Percentiles rank a stretch among this genome's conserved stretches.
Conservation (phyloP, 2,797 vertebrate species). For the Caiman crocodilus region DNA sequence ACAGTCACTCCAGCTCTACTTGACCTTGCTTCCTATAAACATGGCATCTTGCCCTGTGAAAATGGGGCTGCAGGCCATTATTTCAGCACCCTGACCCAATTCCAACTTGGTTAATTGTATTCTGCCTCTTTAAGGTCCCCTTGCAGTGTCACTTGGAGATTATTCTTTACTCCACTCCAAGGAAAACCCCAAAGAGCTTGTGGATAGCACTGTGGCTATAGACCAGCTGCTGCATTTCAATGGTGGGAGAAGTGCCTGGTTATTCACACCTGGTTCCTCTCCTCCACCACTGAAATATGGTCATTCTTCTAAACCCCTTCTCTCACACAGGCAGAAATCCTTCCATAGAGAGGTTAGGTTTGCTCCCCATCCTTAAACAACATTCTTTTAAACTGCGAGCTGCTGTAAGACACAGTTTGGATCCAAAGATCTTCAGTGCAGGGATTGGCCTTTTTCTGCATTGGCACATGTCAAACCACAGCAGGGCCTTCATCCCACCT, state of each 20-base stretch:
- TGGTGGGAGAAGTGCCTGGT: neutral
- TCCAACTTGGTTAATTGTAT: neutral
- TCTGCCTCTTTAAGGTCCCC: neutral
- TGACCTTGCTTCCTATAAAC: neutral
- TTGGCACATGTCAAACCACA: too few species aligned
- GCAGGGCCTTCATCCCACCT: too few species aligned
- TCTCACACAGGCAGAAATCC: neutral
- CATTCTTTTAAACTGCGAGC: neutral
- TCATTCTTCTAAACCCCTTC: neutral
- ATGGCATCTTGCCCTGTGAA: neutral
- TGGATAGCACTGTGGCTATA: neutral
- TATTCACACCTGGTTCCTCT: neutral
- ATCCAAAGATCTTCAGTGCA: too few species aligned
- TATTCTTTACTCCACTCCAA: neutral
- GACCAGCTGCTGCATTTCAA: neutral
- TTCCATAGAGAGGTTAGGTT: neutral
- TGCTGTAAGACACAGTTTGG: neutral
- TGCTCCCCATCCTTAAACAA: neutral
- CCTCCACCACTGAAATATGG: neutral
- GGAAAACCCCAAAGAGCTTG: neutral
- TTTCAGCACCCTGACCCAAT: neutral
- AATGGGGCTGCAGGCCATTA: neutral
- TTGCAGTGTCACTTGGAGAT: neutral
- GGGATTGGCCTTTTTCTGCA: too few species aligned
- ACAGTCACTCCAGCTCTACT: neutral